A percentile compares a stretch with the other conserved stretches of the same genome.
These are phyloP conservation scores for Galagoides demidoff DNA, from an alignment of 2,797 vertebrate species.

Conservation along the genomic window DNA sequence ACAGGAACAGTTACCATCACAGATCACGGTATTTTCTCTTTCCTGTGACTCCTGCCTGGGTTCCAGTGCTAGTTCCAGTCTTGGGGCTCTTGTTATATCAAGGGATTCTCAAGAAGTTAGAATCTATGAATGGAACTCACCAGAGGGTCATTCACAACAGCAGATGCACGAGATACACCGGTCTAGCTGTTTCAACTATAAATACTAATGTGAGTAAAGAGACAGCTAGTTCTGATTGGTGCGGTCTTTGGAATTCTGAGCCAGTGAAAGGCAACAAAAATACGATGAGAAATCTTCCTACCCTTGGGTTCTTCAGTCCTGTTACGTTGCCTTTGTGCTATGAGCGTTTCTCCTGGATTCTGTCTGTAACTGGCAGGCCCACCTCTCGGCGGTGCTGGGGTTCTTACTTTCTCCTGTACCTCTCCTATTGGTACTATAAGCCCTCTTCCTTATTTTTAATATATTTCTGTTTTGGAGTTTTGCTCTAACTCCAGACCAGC, in stretches of 20 bases:
- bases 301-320: neutral
- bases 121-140: neutral
- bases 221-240: neutral
- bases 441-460: neutral
- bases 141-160: neutral
- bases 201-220: neutral
- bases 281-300: neutral
- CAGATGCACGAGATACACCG: neutral
- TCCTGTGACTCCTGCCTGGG: neutral
- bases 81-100: neutral
- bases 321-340: neutral
- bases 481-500: neutral
- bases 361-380: neutral
- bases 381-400: neutral
- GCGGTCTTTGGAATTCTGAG: neutral
- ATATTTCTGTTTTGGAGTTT: neutral
- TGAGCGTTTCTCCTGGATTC: neutral
- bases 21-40: neutral
- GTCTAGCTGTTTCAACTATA: neutral
- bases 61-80: neutral
- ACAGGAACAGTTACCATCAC: neutral
- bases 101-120: neutral
- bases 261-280: neutral
- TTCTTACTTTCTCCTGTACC: neutral
- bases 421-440: neutral